These are phyloP conservation scores for Bufo gargarizans DNA, from an alignment of 2,113 vertebrate genomes.

Conservation along the genomic window DNA sequence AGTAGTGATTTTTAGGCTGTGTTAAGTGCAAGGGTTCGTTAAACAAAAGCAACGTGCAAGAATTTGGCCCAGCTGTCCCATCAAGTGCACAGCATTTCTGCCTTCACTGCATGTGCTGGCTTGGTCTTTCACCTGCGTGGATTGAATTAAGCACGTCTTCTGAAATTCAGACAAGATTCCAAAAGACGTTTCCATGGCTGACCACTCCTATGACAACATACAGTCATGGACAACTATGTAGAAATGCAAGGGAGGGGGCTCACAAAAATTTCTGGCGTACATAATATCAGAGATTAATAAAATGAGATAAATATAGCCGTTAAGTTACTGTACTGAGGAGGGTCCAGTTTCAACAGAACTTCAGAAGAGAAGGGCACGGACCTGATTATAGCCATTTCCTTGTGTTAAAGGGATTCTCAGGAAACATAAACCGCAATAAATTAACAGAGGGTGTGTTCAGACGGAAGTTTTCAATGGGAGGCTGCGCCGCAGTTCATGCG, in stretches of 20 bases:
- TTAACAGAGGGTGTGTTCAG: too few species aligned
- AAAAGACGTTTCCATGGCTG: not conserved
- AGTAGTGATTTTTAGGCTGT: not conserved
- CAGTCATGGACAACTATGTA: not conserved
- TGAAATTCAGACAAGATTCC: not conserved
- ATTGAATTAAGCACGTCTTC: not conserved
- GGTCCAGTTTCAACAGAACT: too few species aligned
- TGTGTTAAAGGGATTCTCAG: too few species aligned
- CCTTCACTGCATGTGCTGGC: not conserved
- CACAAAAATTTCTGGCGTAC: not conserved
- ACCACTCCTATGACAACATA: constrained; percentile 20
- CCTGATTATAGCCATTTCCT: too few species aligned
- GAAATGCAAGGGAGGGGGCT: not conserved
- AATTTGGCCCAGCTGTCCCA: not conserved
- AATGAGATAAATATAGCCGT: not conserved
- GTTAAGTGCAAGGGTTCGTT: not conserved
- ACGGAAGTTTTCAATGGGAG: too few species aligned
- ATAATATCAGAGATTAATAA: not conserved
- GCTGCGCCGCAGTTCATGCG: too few species aligned
- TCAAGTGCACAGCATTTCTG: not conserved
- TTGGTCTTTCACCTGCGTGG: not conserved
- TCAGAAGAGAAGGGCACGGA: too few species aligned
- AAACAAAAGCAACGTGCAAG: constrained; percentile 1
- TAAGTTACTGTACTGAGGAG: too few species aligned
- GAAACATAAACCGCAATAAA: too few species aligned